These are phyloP conservation scores for Dryadula phaetusa DNA, from an alignment of 2,888 invertebrate species.

Conservation along the genomic window DNA sequence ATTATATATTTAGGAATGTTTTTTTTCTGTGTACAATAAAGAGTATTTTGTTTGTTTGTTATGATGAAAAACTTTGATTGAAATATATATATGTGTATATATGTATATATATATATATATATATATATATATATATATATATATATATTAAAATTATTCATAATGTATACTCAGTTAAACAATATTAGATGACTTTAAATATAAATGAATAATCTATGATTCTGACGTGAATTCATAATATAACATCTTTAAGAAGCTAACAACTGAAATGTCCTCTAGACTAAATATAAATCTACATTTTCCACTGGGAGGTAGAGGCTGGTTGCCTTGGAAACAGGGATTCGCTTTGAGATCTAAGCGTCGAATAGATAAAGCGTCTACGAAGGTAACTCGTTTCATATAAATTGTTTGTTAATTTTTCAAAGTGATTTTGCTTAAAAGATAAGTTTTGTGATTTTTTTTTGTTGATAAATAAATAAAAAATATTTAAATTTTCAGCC, in stretches of 20 bases:
- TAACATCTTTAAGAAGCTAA: not conserved
- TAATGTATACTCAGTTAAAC: too few species aligned
- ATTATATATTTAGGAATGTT: too few species aligned
- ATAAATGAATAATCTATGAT: too few species aligned
- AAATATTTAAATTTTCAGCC: too few species aligned
- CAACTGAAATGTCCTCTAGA: not conserved
- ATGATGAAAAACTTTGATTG: too few species aligned
- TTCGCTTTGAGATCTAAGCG: constrained; percentile 6
- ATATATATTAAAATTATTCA: too few species aligned
- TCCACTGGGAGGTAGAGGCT: constrained; percentile 30
- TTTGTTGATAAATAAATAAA: not conserved
- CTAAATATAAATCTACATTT: constrained; percentile 26
- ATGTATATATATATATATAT: not conserved
- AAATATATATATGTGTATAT: not conserved
- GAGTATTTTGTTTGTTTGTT: too few species aligned
- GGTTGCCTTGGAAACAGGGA: constrained; percentile 31
- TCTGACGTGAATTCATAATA: not conserved
- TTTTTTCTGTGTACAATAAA: too few species aligned
- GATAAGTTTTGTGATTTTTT: not conserved
- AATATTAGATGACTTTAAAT: too few species aligned
- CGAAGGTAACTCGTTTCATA: not conserved
- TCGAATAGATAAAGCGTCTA: constrained; percentile 10
- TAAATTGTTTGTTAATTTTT: constrained; percentile 12
- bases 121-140: too few species aligned
- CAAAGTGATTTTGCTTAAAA: not conserved